Conservation (phyloP, 2,113 vertebrate species). For the Cyrtonyx montezumae region DNA sequence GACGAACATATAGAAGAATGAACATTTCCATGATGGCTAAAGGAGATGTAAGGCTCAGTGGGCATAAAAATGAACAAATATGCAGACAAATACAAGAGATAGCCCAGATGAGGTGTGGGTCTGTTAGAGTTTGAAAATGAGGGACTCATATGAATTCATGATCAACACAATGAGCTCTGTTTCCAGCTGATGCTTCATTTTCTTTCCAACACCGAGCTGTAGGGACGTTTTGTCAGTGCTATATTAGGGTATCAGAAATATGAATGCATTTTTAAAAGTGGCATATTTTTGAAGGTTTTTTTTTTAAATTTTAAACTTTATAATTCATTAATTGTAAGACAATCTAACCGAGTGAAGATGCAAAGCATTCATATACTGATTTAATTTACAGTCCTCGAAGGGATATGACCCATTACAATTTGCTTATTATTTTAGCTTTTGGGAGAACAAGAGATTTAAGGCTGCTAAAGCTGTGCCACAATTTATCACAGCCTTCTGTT, state of each 20-base stretch:
- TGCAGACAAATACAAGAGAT: not conserved
- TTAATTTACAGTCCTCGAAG: conserved; percentile 16
- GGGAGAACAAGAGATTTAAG: not conserved
- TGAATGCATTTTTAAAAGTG: not conserved
- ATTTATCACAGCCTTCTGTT: conserved; percentile 56
- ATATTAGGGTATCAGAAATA: not conserved
- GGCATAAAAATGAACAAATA: not conserved
- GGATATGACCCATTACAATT: conserved; percentile 11
- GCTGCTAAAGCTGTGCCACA: not conserved
- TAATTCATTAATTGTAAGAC: not conserved
- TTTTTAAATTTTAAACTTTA: not conserved
- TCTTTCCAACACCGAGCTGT: not conserved
- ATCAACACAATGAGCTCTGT: not conserved
- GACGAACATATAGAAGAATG: not conserved
- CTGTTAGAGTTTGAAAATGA: not conserved
- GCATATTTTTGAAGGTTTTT: not conserved
- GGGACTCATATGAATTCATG: not conserved
- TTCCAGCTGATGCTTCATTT: not conserved
- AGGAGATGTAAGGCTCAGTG: not conserved
- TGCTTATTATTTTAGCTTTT: conserved; percentile 10
- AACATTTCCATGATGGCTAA: not conserved
- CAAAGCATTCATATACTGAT: not conserved
- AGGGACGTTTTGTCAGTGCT: not conserved
- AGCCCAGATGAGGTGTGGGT: not conserved
- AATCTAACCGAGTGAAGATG: not conserved